phyloP scores from a whole-genome alignment of 2,797 vertebrate genomes.

The Pelobates cultripes region DNA sequence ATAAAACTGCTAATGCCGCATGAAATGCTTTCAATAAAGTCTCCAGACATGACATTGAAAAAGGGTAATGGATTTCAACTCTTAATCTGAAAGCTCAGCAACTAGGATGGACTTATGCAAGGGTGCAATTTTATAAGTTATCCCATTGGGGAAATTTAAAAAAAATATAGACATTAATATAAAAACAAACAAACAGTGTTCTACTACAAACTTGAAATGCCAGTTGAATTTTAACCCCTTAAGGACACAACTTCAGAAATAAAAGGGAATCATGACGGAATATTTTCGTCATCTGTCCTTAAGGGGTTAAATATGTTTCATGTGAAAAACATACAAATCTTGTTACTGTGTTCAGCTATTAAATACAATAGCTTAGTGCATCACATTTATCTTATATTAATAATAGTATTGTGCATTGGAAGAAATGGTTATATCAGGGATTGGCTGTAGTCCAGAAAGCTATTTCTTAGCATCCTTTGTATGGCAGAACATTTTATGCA shows the following conservation, averaged over 20 bases:
- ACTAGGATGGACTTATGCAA: conserved; percentile 53
- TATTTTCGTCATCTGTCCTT: too few species aligned
- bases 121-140: conserved; percentile 51
- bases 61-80: conserved; percentile 56
- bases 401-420: too few species aligned
- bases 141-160: conserved; percentile 48
- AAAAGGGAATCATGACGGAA: too few species aligned
- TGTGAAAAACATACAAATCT: conserved; percentile 2
- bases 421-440: too few species aligned
- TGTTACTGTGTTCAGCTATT: neutral
- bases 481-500: too few species aligned
- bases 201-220: conserved; percentile 39
- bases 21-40: conserved; percentile 57
- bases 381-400: too few species aligned
- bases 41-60: conserved; percentile 56
- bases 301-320: conserved; percentile 34
- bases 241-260: too few species aligned
- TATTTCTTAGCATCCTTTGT: too few species aligned
- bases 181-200: conserved; percentile 13
- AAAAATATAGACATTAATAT: neutral
- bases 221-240: conserved; percentile 22
- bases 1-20: conserved; percentile 56
- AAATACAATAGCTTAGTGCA: too few species aligned
- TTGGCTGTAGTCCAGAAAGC: too few species aligned
- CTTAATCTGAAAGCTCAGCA: conserved; percentile 55